Conservation (phyloP, 35 echinoderm and acorn worm species). For the Hemicentrotus pulcherrimus region DNA sequence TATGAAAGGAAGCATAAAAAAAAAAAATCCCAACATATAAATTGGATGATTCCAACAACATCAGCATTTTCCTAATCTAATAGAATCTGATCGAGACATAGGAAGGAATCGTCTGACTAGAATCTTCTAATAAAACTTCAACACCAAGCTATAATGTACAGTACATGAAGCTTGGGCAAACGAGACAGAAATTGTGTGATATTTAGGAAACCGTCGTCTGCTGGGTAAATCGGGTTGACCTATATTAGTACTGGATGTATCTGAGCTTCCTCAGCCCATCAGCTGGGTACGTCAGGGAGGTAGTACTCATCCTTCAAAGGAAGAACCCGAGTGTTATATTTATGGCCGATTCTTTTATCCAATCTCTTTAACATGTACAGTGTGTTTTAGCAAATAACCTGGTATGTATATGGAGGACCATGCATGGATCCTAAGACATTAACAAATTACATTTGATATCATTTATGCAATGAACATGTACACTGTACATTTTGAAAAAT, state of each 20-base stretch:
- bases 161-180: background rate
- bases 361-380: too few species aligned
- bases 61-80: conserved; percentile 21
- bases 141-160: background rate
- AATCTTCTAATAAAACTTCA: conserved; percentile 12
- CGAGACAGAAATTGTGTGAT: background rate
- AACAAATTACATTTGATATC: too few species aligned
- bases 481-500: too few species aligned
- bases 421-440: too few species aligned
- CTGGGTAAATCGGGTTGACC: background rate
- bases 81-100: background rate
- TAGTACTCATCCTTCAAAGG: too few species aligned
- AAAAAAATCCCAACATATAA: background rate
- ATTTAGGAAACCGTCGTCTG: conserved; percentile 35
- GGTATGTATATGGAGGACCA: too few species aligned
- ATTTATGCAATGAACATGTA: too few species aligned
- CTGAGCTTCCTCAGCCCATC: too few species aligned
- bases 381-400: too few species aligned
- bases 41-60: background rate
- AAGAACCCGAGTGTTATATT: too few species aligned
- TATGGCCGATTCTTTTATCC: too few species aligned
- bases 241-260: background rate
- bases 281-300: too few species aligned
- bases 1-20: background rate
- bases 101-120: conserved; percentile 43